Evolutionary conservation across 2,888 invertebrate species (phyloP).

Genomic region (Chymomyza amoena): DNA sequence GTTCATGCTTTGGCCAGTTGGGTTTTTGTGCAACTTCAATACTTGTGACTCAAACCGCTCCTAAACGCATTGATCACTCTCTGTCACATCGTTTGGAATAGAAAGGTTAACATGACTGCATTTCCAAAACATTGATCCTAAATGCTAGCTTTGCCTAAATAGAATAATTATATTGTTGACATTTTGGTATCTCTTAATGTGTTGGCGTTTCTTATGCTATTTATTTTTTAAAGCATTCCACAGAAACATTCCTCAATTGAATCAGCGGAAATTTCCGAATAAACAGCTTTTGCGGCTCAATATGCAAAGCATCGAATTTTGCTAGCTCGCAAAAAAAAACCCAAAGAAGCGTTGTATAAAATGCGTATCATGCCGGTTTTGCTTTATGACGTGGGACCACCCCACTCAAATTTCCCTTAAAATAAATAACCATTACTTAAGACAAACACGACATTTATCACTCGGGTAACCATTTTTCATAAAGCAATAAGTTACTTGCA

Average conservation of each 20-base stretch:
- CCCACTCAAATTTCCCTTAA: neutral
- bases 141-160: neutral
- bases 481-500: too few relatives aligned
- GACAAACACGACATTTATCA: too few relatives aligned
- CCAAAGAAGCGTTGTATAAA: neutral
- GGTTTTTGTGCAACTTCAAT: too few relatives aligned
- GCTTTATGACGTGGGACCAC: neutral
- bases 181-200: neutral
- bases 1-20: too few relatives aligned
- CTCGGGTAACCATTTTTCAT: too few relatives aligned
- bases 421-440: neutral
- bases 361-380: neutral
- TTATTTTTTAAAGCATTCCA: neutral
- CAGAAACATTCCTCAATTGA: neutral
- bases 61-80: too few relatives aligned
- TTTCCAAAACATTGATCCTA: too few relatives aligned
- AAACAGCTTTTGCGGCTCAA: neutral
- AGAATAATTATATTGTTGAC: too few relatives aligned
- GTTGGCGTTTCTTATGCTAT: neutral
- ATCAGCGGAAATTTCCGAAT: neutral
- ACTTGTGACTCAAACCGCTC: too few relatives aligned
- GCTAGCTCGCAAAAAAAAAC: neutral
- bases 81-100: too few relatives aligned
- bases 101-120: too few relatives aligned
- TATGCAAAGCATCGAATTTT: neutral